A percentile compares a stretch with the other conserved stretches of the same genome.
Evolutionary conservation across 1,140 invertebrate genomes (phyloP).

Genomic region (Megalonaias nervosa): DNA sequence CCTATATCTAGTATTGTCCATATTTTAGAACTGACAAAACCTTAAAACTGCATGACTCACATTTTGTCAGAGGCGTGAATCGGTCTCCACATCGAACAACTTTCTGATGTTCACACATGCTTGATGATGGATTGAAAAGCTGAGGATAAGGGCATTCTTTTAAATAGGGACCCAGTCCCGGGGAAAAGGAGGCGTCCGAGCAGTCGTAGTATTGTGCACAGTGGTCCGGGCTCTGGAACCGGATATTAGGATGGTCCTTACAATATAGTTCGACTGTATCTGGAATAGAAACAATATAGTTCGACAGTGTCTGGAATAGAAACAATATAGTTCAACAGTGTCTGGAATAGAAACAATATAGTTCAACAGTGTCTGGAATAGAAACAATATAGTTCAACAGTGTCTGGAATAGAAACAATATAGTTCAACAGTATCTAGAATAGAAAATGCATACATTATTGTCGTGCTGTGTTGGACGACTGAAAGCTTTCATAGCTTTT

Average conservation of each 20-base stretch:
- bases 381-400: slow-evolving; percentile 42
- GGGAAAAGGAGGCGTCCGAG: slow-evolving; percentile 28
- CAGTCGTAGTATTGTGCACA: slow-evolving; percentile 59
- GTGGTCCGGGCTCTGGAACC: slow-evolving; percentile 44
- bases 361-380: background rate
- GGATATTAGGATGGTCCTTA: slow-evolving; percentile 45
- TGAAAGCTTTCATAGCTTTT: no score
- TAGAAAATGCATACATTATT: background rate
- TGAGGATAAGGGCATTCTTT: slow-evolving; percentile 53
- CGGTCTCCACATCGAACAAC: slow-evolving; percentile 33
- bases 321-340: background rate
- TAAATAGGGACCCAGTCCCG: slow-evolving; percentile 36
- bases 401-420: slow-evolving; percentile 48
- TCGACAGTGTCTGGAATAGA: background rate
- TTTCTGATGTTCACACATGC: slow-evolving; percentile 28
- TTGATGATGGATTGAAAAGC: slow-evolving; percentile 44
- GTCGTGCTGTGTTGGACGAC: no score
- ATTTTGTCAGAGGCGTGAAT: slow-evolving; percentile 38
- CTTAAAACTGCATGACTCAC: slow-evolving; percentile 23
- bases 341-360: background rate
- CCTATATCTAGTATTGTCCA: no score
- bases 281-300: slow-evolving; percentile 18
- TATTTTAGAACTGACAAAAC: no score
- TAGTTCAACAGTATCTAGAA: slow-evolving; percentile 37
- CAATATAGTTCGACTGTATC: slow-evolving; percentile 46